Evolutionary conservation across 2,113 vertebrate genomes (phyloP), one percentile per base, ranked within the genome.

Genomic region (Brachypodius melanocephalos): DNA sequence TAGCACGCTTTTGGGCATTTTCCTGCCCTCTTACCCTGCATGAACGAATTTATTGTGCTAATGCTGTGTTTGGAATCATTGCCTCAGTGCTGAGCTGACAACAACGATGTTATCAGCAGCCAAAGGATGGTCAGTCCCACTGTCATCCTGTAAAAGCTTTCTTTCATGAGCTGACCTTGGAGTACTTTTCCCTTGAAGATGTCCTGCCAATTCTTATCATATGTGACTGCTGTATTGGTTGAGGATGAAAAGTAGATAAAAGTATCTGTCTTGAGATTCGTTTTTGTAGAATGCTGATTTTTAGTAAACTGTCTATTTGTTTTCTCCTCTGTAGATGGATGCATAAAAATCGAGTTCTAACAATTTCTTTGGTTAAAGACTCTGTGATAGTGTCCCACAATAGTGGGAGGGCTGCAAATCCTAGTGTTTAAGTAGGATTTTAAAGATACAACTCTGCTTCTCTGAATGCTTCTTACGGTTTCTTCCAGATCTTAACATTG

Each of bases 91-190:
- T 71, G 81, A 94, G 34, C 45, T 85, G 73, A 80, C 65, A 84
- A 24, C 88, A 77, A 4, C 0, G 15, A 93, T 91, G 74, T 21
- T 92, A 85, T 48, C 77, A 3, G 72, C 59, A 77, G 79, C 51
- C 63, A 80, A 36, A 83, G 63, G 43, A 54, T 45, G 25, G 20
- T 83, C 6, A 24, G 43, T 55, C 43, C 54, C 71, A 9, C 54
- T 89, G 66, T 28, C 78, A 36, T 71, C 48, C 31, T 40, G 19
- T 94, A 67, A 94, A 95, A 77, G 88, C 63, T 91, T 54, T 22
- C 93, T 94, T 96, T 96, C 91, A 91, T 59, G 36, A 67, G 31
- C 36, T 96, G 93, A 77, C 71, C 89, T 96, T 95, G 82, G 43
- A 34, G 82, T 73, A 14, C 59, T 86, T 76, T 77, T 88, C 66